These are phyloP conservation scores for Chondrilla cf. caribensis DNA, from an alignment of 37 sponge, comb jelly and placozoan genomes.

Conservation along the genomic window DNA sequence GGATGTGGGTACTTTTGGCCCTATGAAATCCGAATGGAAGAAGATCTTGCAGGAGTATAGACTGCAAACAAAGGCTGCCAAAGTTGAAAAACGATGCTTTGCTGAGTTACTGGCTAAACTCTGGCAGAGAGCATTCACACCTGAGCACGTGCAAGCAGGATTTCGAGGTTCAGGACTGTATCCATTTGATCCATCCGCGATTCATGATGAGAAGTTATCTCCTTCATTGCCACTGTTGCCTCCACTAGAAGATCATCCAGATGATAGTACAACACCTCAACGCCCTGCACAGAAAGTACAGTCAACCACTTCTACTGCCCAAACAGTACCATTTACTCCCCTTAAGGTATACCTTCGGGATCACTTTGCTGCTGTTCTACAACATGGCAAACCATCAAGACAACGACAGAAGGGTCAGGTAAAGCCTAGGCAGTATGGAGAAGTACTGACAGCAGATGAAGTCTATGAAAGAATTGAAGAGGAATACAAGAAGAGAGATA, in stretches of 20 bases:
- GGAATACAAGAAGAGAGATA: constrained; percentile 5
- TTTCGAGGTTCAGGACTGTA: constrained; percentile 32
- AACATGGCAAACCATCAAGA: neutral
- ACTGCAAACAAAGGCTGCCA: neutral
- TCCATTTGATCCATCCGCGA: neutral
- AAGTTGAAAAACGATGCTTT: neutral
- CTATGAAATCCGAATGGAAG: neutral
- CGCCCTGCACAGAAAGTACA: neutral
- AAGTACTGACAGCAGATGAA: constrained; percentile 47
- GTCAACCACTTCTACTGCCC: neutral
- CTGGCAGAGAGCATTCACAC: constrained; percentile 13
- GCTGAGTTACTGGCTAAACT: neutral
- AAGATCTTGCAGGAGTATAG: neutral
- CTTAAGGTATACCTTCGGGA: neutral
- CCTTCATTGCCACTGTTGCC: neutral
- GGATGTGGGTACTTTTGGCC: constrained; percentile 3
- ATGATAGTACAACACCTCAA: neutral
- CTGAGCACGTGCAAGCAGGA: constrained; percentile 12
- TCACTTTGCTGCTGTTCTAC: neutral
- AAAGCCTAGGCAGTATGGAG: constrained; percentile 43
- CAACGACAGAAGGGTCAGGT: constrained; percentile 1
- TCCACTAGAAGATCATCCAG: neutral
- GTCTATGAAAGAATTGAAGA: constrained; percentile 24
- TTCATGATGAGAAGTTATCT: neutral
- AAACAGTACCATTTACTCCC: neutral